Base-by-base conservation (phyloP, 2,888 invertebrate genomes). In the Tanypteryx hageni region DNA sequence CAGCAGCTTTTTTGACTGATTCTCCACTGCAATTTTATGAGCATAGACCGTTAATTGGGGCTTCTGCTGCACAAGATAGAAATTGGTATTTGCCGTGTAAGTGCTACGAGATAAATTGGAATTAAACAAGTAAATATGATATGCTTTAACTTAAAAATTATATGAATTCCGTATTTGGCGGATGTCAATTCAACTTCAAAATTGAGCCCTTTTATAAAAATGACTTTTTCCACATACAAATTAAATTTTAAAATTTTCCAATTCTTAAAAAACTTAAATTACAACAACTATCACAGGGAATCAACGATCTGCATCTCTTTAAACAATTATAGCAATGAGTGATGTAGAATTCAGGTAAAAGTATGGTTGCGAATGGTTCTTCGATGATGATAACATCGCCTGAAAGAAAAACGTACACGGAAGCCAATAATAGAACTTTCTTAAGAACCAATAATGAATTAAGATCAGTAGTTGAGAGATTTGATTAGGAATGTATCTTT, bases 301-400 rank as follows among this genome's bases (percentile, higher is more conserved):
- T 95, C 92, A 97, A 95, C 93, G 96, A 96, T 94, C 96, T 95
- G 93, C 95, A 95, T 92, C 96, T 95, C 81, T 96, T 95, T 92
- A 97, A 95, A 94, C 98, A 98, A 93, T 97, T 95, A 93, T 96
- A 96, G 94, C 98, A 98, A 94, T 97, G 96, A 44, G 96, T 96
- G 64, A 96, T 94, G 92, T 95, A 95, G 93, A 96, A 96, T 14
- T 96, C 94, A 82, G 96, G 96, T 56, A 96, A 94, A 31, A 98
- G 94, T 0, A 97, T 95, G 2, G 96, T 95, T 44, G 96, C 96
- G 94, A 97, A 98, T 0, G 98, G 97, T 92, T 97, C 96, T 95
- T 99, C 99, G 85, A 97, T 95, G 0, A 96, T 97, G 64, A 99
- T 94, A 10, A 98, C 95, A 94, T 98, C 98, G 18, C 96, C 96